phyloP scores from a whole-genome alignment of 2,888 invertebrate genomes.

The Mimumesa dahlbomi region DNA sequence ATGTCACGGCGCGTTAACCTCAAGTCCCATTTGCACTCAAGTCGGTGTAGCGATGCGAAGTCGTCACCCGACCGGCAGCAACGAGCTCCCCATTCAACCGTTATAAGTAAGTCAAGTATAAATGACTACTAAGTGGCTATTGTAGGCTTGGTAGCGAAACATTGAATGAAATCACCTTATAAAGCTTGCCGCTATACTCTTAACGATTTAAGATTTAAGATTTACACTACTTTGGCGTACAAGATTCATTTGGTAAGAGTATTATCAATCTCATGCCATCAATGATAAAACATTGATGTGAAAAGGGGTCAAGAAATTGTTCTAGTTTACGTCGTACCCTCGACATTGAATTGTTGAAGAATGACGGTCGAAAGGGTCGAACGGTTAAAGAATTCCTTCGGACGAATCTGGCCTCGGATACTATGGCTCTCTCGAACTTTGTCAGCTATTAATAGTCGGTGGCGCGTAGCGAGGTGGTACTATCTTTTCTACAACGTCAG shows the following conservation, averaged over 20 bases:
- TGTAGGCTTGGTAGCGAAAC: slow-evolving; percentile 32
- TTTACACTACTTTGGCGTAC: too few relatives aligned
- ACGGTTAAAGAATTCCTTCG: slow-evolving; percentile 51
- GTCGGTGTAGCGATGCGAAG: slow-evolving; percentile 39
- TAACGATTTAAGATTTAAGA: too few relatives aligned
- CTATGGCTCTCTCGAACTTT: slow-evolving; percentile 56
- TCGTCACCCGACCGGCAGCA: slow-evolving; percentile 37
- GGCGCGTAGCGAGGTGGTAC: slow-evolving; percentile 50
- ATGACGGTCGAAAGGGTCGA: slow-evolving; percentile 43
- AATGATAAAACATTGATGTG: too few relatives aligned
- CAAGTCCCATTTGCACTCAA: slow-evolving; percentile 33
- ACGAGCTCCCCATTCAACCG: slow-evolving; percentile 38
- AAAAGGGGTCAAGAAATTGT: slow-evolving; percentile 10
- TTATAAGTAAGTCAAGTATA: slow-evolving; percentile 47
- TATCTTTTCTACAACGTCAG: slow-evolving; percentile 54
- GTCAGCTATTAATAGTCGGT: slow-evolving; percentile 62
- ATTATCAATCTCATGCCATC: too few relatives aligned
- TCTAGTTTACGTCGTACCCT: slow-evolving; percentile 45
- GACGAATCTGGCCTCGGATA: slow-evolving; percentile 58
- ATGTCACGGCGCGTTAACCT: slow-evolving; percentile 52
- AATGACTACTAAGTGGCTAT: slow-evolving; percentile 33
- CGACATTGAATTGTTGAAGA: slow-evolving; percentile 60
- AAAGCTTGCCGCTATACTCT: background rate
- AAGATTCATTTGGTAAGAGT: too few relatives aligned
- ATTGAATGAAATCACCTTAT: slow-evolving; percentile 31